Percentiles rank a stretch among this genome's conserved stretches.
phyloP scores from a whole-genome alignment of 2,888 invertebrate species.

The Endotricha flammealis region DNA sequence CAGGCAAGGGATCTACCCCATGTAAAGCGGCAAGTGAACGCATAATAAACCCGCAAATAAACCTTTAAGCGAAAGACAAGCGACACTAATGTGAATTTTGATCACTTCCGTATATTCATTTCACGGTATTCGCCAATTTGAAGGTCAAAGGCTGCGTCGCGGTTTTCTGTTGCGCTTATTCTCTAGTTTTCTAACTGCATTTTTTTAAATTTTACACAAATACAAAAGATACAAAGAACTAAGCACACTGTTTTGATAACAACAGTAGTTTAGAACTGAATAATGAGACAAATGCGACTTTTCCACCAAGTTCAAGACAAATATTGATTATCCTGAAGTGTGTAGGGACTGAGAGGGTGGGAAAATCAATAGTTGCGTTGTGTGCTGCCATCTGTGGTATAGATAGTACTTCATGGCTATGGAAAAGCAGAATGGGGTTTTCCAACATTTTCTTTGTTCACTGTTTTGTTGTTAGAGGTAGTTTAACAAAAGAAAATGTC shows the following conservation, averaged over 20 bases:
- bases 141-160: constrained; percentile 22
- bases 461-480: not conserved
- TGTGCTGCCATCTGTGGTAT: constrained; percentile 54
- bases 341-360: constrained; percentile 26
- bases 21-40: constrained; percentile 66
- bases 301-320: constrained; percentile 44
- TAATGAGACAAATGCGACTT: constrained; percentile 43
- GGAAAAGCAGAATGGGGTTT: constrained; percentile 1
- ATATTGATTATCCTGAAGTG: constrained; percentile 61
- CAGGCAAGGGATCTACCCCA: constrained; percentile 69
- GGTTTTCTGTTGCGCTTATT: not conserved
- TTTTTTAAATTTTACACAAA: constrained; percentile 1
- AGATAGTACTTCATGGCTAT: constrained; percentile 8
- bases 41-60: constrained; percentile 73
- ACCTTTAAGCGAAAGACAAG: constrained; percentile 64
- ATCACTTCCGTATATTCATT: constrained; percentile 54
- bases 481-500: not conserved
- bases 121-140: constrained; percentile 31
- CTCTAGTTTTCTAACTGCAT: not conserved
- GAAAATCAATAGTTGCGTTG: constrained; percentile 59
- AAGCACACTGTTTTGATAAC: constrained; percentile 21
- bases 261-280: constrained; percentile 26
- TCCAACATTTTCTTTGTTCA: not conserved
- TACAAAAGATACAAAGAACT: constrained; percentile 8
- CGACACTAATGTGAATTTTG: constrained; percentile 52